phyloP scores from a whole-genome alignment of 2,797 vertebrate species.

The Lutjanus campechanus region DNA sequence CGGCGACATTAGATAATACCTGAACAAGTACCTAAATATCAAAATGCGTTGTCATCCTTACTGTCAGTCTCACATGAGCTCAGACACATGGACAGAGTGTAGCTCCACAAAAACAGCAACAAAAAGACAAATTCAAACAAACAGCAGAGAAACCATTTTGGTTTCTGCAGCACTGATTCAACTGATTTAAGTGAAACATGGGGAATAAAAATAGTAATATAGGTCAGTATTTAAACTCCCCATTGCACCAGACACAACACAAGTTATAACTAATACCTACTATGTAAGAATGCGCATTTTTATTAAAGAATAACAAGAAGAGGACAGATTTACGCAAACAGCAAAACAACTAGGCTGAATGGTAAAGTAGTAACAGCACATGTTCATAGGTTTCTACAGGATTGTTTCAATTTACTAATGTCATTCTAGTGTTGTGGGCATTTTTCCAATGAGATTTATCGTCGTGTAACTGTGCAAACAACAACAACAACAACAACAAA shows the following conservation, averaged over 20 bases:
- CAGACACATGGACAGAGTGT: background rate
- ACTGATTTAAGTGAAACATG: too few species aligned
- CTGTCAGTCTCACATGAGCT: too few species aligned
- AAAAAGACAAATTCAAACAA: conserved; percentile 21
- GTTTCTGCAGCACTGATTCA: too few species aligned
- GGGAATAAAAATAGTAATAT: background rate
- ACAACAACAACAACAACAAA: too few species aligned
- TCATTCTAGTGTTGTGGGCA: background rate
- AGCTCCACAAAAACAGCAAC: conserved; percentile 17
- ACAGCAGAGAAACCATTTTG: background rate
- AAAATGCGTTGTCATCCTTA: too few species aligned
- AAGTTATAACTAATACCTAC: too few species aligned
- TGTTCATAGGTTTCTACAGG: background rate
- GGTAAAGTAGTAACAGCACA: background rate
- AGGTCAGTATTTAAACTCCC: conserved; percentile 19
- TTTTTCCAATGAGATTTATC: background rate
- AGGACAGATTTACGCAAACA: background rate
- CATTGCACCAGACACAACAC: too few species aligned
- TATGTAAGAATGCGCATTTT: too few species aligned
- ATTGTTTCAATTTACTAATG: background rate
- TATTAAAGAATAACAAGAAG: conserved; percentile 35
- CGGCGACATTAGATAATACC: too few species aligned
- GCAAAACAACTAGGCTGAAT: conserved; percentile 1
- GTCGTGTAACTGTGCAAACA: too few species aligned
- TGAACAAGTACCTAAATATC: too few species aligned